Percentiles rank a stretch among this genome's conserved stretches.
phyloP scores from a whole-genome alignment of 2,888 invertebrate species.

The Heteromyza rotundicornis region DNA sequence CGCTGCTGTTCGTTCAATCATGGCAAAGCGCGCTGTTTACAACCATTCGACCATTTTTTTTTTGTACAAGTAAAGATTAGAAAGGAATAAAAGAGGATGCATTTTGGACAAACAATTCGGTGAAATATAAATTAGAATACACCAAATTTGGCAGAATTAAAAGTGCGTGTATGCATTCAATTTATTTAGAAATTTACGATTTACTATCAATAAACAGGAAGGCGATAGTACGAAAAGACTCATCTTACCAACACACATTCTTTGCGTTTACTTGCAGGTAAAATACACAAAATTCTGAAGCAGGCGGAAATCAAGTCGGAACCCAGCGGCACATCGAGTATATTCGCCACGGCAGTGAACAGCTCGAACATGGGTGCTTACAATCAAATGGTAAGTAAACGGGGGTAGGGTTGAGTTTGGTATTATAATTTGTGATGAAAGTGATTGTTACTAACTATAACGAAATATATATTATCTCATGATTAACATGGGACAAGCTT shows the following conservation, averaged over 20 bases:
- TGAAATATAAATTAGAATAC: too few relatives aligned
- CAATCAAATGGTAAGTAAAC: slow-evolving; percentile 53
- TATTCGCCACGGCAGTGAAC: slow-evolving; percentile 32
- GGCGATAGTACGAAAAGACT: too few relatives aligned
- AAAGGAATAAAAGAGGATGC: too few relatives aligned
- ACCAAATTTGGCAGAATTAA: too few relatives aligned
- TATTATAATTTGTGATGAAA: too few relatives aligned
- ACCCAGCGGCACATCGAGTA: slow-evolving; percentile 33
- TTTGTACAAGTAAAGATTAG: background rate
- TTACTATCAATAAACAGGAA: too few relatives aligned
- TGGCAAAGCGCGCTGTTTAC: slow-evolving; percentile 3
- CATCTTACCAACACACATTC: too few relatives aligned
- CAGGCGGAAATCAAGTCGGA: slow-evolving; percentile 56
- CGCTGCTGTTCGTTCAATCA: background rate
- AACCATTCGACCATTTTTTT: background rate
- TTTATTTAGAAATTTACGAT: background rate
- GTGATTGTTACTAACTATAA: too few relatives aligned
- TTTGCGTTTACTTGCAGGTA: too few relatives aligned
- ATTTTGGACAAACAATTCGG: too few relatives aligned
- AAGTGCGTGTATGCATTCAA: slow-evolving; percentile 1
- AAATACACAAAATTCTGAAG: slow-evolving; percentile 57
- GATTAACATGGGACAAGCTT: background rate
- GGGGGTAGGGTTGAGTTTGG: too few relatives aligned
- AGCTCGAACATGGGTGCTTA: slow-evolving; percentile 48
- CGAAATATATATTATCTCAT: background rate